Evolutionary conservation across 1,140 invertebrate genomes (phyloP).

Genomic region (Sarcophaga peregrina): DNA sequence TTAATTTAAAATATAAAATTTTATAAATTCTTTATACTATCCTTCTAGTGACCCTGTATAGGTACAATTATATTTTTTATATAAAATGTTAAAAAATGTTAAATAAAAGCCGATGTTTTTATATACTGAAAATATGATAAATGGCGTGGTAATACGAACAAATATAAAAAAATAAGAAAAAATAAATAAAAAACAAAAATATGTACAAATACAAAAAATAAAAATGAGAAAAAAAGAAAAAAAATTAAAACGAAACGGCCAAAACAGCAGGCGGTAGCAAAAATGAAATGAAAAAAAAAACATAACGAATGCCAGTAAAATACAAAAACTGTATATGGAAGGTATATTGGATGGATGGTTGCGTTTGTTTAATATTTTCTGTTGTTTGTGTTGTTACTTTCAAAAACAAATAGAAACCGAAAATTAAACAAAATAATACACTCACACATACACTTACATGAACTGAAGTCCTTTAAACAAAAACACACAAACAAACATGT

Average conservation of each 20-base stretch:
- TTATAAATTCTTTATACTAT: not conserved
- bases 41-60: not conserved
- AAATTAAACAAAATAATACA: not conserved
- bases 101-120: conserved; percentile 37
- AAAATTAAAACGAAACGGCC: conserved; percentile 11
- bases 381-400: not conserved
- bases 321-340: no score
- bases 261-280: conserved; percentile 35
- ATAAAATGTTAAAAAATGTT: conserved; percentile 34
- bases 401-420: not conserved
- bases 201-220: no score
- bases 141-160: conserved; percentile 34
- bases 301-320: no score
- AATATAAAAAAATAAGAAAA: conserved; percentile 5
- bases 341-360: not conserved
- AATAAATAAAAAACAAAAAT: no score
- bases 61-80: conserved; percentile 26
- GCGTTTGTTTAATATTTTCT: conserved; percentile 15
- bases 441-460: not conserved
- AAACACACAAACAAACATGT: conserved; percentile 19
- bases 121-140: conserved; percentile 37
- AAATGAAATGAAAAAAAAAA: conserved; percentile 12
- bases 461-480: conserved; percentile 17
- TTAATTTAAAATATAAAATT: not conserved
- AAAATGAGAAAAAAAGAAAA: not conserved